These are phyloP conservation scores for Drosophila monieri DNA, from an alignment of 2,888 invertebrate species.

Conservation along the genomic window DNA sequence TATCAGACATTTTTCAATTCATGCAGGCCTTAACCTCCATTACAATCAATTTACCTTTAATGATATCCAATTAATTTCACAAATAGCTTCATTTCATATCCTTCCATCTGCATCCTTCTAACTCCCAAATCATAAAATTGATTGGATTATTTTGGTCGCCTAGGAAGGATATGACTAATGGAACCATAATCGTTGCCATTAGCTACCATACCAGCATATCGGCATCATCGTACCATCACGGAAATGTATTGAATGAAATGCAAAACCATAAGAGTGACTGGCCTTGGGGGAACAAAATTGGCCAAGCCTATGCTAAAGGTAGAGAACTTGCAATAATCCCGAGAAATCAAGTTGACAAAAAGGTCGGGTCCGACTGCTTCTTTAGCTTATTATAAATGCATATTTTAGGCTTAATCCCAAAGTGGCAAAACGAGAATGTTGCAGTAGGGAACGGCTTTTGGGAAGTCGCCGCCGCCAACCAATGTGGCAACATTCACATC, in stretches of 20 bases:
- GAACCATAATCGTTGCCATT: slow-evolving; percentile 53
- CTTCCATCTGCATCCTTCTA: too few species aligned
- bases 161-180: slow-evolving; percentile 43
- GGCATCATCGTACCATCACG: slow-evolving; percentile 3
- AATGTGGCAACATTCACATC: slow-evolving; percentile 50
- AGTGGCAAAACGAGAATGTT: slow-evolving; percentile 78
- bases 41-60: slow-evolving; percentile 14
- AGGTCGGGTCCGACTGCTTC: slow-evolving; percentile 43
- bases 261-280: slow-evolving; percentile 34
- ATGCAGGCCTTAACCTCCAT: too few species aligned
- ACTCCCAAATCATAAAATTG: background rate
- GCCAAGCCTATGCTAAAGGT: slow-evolving; percentile 70
- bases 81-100: slow-evolving; percentile 37
- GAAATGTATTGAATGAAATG: slow-evolving; percentile 31
- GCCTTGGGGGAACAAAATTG: slow-evolving; percentile 56
- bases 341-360: slow-evolving; percentile 61
- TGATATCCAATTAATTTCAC: slow-evolving; percentile 50
- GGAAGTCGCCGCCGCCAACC: slow-evolving; percentile 39
- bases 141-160: slow-evolving; percentile 30
- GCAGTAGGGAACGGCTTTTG: slow-evolving; percentile 71
- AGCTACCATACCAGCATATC: slow-evolving; percentile 29
- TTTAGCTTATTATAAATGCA: slow-evolving; percentile 71
- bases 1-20: too few species aligned
- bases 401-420: slow-evolving; percentile 78
- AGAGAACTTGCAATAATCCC: slow-evolving; percentile 57